A percentile compares a stretch with the other conserved stretches of the same genome.
phyloP scores from a whole-genome alignment of 2,113 vertebrate species.

The Penelope pileata region DNA sequence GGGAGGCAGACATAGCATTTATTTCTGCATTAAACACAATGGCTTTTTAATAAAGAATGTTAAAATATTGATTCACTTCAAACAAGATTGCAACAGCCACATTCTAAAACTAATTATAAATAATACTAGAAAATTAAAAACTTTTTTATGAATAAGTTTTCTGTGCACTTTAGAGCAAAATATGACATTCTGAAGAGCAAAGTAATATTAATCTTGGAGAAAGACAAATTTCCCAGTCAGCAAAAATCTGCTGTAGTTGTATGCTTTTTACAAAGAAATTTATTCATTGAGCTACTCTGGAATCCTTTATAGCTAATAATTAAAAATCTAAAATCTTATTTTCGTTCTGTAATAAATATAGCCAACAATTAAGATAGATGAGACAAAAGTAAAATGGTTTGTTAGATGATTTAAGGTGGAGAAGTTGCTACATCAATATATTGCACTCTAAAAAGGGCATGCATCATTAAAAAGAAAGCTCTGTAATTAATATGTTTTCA shows the following conservation, averaged over 20 bases:
- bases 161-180: slow-evolving; percentile 12
- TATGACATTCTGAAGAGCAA: neutral
- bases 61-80: neutral
- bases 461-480: slow-evolving; percentile 63
- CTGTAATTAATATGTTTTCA: slow-evolving; percentile 69
- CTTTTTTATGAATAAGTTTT: slow-evolving; percentile 2
- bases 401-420: slow-evolving; percentile 41
- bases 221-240: slow-evolving; percentile 18
- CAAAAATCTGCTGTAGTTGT: slow-evolving; percentile 34
- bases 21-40: neutral
- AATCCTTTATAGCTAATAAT: slow-evolving; percentile 45
- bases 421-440: slow-evolving; percentile 56
- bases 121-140: slow-evolving; percentile 9
- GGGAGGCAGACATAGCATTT: neutral
- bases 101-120: slow-evolving; percentile 1
- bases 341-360: slow-evolving; percentile 19
- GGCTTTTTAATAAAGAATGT: neutral
- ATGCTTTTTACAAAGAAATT: slow-evolving; percentile 20
- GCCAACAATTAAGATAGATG: slow-evolving; percentile 27
- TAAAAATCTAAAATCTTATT: slow-evolving; percentile 60
- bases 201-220: slow-evolving; percentile 7
- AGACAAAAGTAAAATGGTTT: slow-evolving; percentile 38
- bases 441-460: slow-evolving; percentile 49
- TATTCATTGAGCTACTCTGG: slow-evolving; percentile 13
- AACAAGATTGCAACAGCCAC: neutral